Conservation (phyloP, 2,113 vertebrate species). For the Rhagologus leucostigma region DNA sequence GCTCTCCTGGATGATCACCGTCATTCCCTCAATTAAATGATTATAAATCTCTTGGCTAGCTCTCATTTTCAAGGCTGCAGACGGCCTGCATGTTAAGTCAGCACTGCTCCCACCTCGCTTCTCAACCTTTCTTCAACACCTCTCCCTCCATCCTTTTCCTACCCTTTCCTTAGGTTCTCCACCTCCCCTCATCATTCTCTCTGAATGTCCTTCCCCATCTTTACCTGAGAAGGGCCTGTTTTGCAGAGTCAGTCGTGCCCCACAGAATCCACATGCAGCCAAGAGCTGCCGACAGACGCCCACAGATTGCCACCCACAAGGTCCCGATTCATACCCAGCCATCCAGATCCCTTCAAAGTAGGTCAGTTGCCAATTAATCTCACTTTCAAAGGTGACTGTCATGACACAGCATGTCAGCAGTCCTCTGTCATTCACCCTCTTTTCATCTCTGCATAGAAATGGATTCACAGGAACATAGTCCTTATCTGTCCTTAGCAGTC, state of each 20-base stretch:
- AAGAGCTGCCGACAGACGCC: background rate
- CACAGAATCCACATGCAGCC: background rate
- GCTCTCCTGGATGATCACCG: background rate
- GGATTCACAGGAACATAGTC: background rate
- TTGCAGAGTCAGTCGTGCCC: background rate
- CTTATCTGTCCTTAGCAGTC: background rate
- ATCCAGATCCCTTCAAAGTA: background rate
- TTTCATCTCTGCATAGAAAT: background rate
- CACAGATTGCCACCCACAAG: fast-evolving
- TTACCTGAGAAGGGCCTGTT: background rate
- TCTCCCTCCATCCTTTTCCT: background rate
- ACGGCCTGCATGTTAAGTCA: background rate
- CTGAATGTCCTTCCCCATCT: background rate
- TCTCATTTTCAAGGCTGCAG: background rate
- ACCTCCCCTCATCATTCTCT: background rate
- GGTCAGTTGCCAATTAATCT: background rate
- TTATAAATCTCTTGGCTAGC: background rate
- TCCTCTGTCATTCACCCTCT: background rate
- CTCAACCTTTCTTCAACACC: background rate
- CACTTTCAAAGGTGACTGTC: background rate
- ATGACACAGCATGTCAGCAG: background rate
- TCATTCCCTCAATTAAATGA: background rate
- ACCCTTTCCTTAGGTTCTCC: background rate
- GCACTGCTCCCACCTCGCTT: background rate
- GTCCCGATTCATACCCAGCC: background rate